Conservation (phyloP, 2,113 vertebrate species). For the Oriolus oriolus region DNA sequence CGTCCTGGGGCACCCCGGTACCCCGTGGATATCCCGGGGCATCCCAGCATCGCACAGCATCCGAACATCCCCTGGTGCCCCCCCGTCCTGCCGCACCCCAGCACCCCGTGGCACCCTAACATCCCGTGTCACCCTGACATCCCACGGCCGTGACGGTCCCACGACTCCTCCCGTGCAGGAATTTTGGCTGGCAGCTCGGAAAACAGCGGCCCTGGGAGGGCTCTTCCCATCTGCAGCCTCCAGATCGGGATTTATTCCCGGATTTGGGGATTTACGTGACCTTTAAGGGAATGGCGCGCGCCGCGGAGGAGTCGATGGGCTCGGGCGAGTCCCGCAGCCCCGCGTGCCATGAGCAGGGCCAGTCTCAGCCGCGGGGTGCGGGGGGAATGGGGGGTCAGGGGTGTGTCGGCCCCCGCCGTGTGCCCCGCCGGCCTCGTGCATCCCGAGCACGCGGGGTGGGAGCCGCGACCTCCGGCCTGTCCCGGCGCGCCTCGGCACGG, state of each 20-base stretch:
- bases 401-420: fast-evolving
- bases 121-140: fast-evolving
- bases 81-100: background rate
- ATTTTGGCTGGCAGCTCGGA: background rate
- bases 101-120: fast-evolving
- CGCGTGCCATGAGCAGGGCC: background rate
- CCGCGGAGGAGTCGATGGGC: background rate
- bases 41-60: fast-evolving
- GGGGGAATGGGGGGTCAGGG: fast-evolving
- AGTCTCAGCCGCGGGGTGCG: fast-evolving
- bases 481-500: background rate
- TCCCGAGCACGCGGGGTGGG: background rate
- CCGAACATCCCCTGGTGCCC: fast-evolving
- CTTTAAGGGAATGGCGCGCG: background rate
- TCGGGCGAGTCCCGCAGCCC: background rate
- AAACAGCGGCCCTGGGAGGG: background rate
- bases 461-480: background rate
- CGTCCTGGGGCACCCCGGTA: background rate
- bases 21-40: fast-evolving
- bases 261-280: background rate
- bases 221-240: background rate
- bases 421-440: background rate
- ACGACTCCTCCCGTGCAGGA: background rate
- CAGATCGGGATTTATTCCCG: background rate
- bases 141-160: fast-evolving